Base-by-base conservation (phyloP, 1,140 invertebrate genomes). In the Microplitis mediator region DNA sequence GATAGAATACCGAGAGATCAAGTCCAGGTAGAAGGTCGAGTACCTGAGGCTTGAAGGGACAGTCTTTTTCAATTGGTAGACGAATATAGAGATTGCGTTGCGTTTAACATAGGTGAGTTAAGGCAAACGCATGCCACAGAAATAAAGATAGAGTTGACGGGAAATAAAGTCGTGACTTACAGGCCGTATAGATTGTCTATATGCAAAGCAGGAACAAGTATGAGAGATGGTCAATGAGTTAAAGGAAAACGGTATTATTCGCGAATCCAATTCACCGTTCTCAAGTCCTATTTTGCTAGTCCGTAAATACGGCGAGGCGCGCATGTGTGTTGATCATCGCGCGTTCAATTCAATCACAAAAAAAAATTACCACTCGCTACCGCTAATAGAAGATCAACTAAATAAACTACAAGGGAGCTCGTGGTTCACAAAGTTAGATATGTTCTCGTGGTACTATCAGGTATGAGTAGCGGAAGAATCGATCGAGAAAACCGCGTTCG, bases 81-180 rank as follows among this genome's bases (percentile, higher is more conserved):
- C 8, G 23, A 60, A 34, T 77, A 77, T 51, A 61, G 74, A 3
- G 75, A 77, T 61, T 78, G 77, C 67, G 77, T 78, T 65, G 74
- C 77, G 9, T 56, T 72, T 0, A 65, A 69, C 35, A 64, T 67
- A 3, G 14, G 51, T 1, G 73, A 75, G 23, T 61, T 64, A 69
- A 76, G 75, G 34, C 73, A 52, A 34, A 77, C 81, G 6, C 70
- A 72, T 34, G 76, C 76, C 2, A 75, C 77, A 11, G 63, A 78
- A 72, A 51, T 82, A 16, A 31, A 75, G 68, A 74, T 82, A 34
- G 34, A 75, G 34, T 72, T 81, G 74, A 81, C 77, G 78, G 78
- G 79, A 69, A 76, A 77, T 56, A 75, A 82, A 78, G 74, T 75
- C 32, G 68, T 80, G 75, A 77, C 23, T 23, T 23, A 23, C 23